A percentile compares a stretch with the other conserved stretches of the same genome.
Evolutionary conservation across 1,140 invertebrate genomes (phyloP).

Genomic region (Drosophila fuyamai): DNA sequence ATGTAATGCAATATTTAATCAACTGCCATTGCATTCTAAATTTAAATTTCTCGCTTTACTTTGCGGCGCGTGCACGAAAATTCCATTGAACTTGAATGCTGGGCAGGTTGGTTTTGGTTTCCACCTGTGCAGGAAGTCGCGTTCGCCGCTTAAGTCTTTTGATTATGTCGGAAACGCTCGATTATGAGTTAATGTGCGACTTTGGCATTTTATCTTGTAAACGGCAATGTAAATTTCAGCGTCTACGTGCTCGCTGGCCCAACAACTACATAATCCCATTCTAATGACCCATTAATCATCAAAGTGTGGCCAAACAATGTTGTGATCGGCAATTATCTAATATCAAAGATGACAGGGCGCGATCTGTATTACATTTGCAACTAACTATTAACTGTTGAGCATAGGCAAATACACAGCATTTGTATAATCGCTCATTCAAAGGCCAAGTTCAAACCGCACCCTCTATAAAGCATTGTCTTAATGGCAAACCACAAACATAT

Average conservation of each 20-base stretch:
- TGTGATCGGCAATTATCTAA: slow-evolving; percentile 30
- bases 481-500: slow-evolving; percentile 54
- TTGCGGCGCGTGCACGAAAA: slow-evolving; percentile 50
- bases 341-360: slow-evolving; percentile 34
- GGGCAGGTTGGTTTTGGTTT: slow-evolving; percentile 8
- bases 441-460: slow-evolving; percentile 77
- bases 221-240: slow-evolving; percentile 51
- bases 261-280: slow-evolving; percentile 43
- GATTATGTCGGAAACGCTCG: slow-evolving; percentile 49
- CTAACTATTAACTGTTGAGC: slow-evolving; percentile 22
- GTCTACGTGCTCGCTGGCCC: slow-evolving; percentile 54
- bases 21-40: slow-evolving; percentile 56
- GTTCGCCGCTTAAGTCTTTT: slow-evolving; percentile 78
- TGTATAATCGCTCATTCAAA: slow-evolving; percentile 64
- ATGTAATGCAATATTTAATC: slow-evolving; percentile 64
- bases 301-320: slow-evolving; percentile 24
- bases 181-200: slow-evolving; percentile 42
- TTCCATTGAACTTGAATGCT: slow-evolving; percentile 66
- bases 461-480: slow-evolving; percentile 58
- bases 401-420: slow-evolving; percentile 22
- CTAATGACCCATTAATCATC: slow-evolving; percentile 34
- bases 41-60: slow-evolving; percentile 34
- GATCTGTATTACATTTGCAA: slow-evolving; percentile 29
- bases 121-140: slow-evolving; percentile 61
- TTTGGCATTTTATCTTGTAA: slow-evolving; percentile 30